Percentiles rank a stretch among this genome's conserved stretches.
phyloP scores from a whole-genome alignment of 2,797 vertebrate species.

The Hipposideros larvatus region DNA sequence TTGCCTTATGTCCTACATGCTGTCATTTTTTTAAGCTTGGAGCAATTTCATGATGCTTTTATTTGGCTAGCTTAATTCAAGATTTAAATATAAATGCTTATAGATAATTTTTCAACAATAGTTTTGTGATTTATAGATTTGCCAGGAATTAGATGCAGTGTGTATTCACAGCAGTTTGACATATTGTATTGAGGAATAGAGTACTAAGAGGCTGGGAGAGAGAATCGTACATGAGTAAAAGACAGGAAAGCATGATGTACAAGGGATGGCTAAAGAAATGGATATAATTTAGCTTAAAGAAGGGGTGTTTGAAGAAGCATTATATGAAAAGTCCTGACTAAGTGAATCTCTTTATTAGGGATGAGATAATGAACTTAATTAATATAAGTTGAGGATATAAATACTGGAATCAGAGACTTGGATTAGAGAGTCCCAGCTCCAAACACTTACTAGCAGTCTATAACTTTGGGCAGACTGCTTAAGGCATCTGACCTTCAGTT shows the following conservation, averaged over 20 bases:
- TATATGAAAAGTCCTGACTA: neutral
- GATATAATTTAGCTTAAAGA: slow-evolving; percentile 21
- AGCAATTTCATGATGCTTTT: slow-evolving; percentile 41
- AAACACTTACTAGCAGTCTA: neutral
- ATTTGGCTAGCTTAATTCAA: slow-evolving; percentile 36
- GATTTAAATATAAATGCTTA: neutral
- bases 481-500: neutral
- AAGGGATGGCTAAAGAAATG: neutral
- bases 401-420: neutral
- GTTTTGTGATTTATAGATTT: slow-evolving; percentile 23
- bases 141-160: neutral
- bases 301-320: slow-evolving; percentile 9
- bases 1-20: slow-evolving; percentile 7
- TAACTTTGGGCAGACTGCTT: neutral
- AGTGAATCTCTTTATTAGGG: neutral
- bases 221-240: neutral
- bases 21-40: slow-evolving; percentile 16
- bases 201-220: neutral
- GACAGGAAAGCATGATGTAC: neutral
- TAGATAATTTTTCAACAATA: slow-evolving; percentile 29
- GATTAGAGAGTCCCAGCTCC: neutral
- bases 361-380: neutral
- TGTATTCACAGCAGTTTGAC: neutral
- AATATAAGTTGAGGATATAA: neutral
- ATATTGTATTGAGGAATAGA: slow-evolving; percentile 25